Base-by-base conservation (phyloP, 2,797 vertebrate species). In the Galago senegalensis region DNA sequence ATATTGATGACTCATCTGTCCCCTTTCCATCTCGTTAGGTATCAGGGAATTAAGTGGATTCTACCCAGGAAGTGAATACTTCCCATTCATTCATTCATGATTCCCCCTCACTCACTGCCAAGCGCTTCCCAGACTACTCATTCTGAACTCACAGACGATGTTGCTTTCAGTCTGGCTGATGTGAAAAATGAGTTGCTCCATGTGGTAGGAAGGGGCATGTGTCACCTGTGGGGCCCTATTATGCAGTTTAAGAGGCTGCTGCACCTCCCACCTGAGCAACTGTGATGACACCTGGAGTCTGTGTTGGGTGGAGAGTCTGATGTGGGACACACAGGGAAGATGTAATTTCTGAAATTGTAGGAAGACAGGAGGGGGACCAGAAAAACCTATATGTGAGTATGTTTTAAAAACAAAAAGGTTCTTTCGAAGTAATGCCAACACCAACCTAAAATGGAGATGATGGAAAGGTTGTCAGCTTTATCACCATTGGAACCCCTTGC, bases 241-340 rank as follows among this genome's bases (percentile, higher is more conserved):
- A 1, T 58, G 49, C 9, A 7, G 65, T 70, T 58, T 23, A 46
- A 27, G 63, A 69, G 10, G 27, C 20, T 72, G 27, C 12, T 72
- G 17, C n/a, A 18, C 29, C 10, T 76, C 13, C 9, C 21, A 5
- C 23, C 23, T 49, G 20, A 27, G 20, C 63, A 4, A 3, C 27
- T 76, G 31, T 5, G 7, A 3, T 69, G 58, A 76, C 43, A 72
- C 34, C 13, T 6, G 58, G 63, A 58, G 17, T 70, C 76, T 63
- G 20, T 11, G 4, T 0, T 11, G 17, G 49, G 56, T 0, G 37
- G 11, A 49, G 25, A 14, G 6, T 23, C 8, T 29, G 65, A 31
- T 18, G 13, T 46, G 40, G 46, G 29, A 67, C 72, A 10, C 63
- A 49, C 17, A 37, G 37, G 76, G 12, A 17, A 31, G 4, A 43